Evolutionary conservation across 2,888 invertebrate genomes (phyloP).

Genomic region (Clitarchus hookeri): DNA sequence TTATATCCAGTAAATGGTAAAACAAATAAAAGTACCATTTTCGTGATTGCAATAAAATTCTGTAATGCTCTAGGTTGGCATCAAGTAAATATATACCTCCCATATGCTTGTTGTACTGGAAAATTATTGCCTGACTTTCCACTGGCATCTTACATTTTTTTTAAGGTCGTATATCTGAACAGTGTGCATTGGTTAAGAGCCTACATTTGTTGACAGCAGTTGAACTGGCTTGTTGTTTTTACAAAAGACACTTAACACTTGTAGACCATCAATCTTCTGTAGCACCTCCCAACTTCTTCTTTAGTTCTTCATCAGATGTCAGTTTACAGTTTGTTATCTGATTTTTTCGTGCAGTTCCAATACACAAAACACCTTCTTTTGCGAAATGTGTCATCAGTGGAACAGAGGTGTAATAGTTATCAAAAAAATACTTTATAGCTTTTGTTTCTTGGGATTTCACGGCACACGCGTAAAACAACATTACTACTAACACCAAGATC

Average conservation of each 20-base stretch:
- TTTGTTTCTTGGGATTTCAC: conserved; percentile 39
- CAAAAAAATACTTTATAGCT: conserved; percentile 48
- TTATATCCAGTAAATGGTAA: background rate
- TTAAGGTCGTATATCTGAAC: background rate
- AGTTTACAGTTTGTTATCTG: background rate
- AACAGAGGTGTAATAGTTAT: conserved; percentile 49
- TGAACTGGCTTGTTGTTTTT: background rate
- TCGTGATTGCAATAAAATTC: background rate
- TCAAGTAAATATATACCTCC: background rate
- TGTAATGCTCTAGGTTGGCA: background rate
- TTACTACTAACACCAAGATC: conserved; percentile 43
- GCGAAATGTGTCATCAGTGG: conserved; percentile 45
- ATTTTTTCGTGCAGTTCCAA: background rate
- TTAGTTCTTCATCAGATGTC: background rate
- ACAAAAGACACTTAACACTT: too few species aligned
- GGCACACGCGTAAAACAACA: conserved; percentile 41
- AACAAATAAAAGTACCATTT: background rate
- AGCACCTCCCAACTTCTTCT: background rate
- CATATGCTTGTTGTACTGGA: background rate
- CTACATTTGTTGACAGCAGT: background rate
- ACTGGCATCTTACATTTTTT: background rate
- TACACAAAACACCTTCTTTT: conserved; percentile 45
- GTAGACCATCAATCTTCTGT: background rate
- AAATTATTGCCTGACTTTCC: background rate
- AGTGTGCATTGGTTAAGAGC: background rate